These are phyloP conservation scores for Calephelis perditalis DNA, from an alignment of 2,888 invertebrate species.

Conservation along the genomic window DNA sequence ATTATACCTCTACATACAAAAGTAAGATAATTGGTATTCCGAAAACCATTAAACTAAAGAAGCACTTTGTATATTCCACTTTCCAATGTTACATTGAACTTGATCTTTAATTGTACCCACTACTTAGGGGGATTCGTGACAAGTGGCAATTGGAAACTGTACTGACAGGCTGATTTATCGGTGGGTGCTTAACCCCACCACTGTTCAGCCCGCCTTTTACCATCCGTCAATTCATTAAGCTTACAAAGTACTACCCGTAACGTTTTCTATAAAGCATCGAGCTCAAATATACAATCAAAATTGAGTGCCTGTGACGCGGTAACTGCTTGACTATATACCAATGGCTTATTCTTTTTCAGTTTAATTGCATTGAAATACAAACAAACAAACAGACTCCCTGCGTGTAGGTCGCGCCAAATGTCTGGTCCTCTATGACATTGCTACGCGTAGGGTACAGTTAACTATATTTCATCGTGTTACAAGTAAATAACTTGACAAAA, in stretches of 20 bases:
- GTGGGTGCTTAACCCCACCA: slow-evolving; percentile 71
- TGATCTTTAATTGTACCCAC: slow-evolving; percentile 31
- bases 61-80: not conserved
- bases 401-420: too few relatives aligned
- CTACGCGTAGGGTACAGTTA: too few relatives aligned
- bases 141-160: slow-evolving; percentile 69
- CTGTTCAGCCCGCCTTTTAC: slow-evolving; percentile 67
- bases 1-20: too few relatives aligned
- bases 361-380: too few relatives aligned
- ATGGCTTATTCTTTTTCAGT: too few relatives aligned
- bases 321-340: too few relatives aligned
- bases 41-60: too few relatives aligned
- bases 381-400: too few relatives aligned
- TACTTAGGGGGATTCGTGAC: slow-evolving; percentile 59
- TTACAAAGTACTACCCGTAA: slow-evolving; percentile 74
- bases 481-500: too few relatives aligned
- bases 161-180: slow-evolving; percentile 76
- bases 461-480: too few relatives aligned
- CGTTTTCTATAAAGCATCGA: slow-evolving; percentile 64
- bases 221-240: slow-evolving; percentile 77
- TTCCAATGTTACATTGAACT: slow-evolving; percentile 15
- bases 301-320: slow-evolving; percentile 16
- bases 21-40: too few relatives aligned
- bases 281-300: slow-evolving; percentile 44
- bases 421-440: too few relatives aligned